Base-by-base conservation (phyloP, 2,113 vertebrate species). In the Crypturellus undulatus region DNA sequence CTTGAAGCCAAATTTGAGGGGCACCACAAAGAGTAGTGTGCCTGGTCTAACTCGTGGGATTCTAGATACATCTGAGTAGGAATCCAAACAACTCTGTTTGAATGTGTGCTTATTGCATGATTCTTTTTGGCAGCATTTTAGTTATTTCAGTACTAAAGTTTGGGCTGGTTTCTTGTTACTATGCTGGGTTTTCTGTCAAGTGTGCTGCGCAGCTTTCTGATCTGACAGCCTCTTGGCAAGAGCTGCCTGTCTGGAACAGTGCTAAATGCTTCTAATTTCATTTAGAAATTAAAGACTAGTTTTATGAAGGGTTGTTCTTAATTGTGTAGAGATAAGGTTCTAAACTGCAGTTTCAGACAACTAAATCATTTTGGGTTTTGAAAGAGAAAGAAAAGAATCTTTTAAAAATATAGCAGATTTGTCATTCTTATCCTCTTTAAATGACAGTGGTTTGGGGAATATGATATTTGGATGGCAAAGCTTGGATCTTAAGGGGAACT, bases 161-260 rank as follows among this genome's bases (percentile, higher is more conserved):
- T 2, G 3, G 24, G 10, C 28, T 92, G 72, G 16, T 81, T 89
- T 94, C 63, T 62, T 81, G 49, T 86, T 58, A 34, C 69, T 90
- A 9, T 15, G 20, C 22, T 54, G 78, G 58, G 18, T 93, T 84
- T 93, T 88, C 92, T 93, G 52, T 95, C 62, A 84, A 93, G 80
- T 51, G n/a, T 59, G 26, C 69, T 69, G 52, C 30, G 65, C 24
- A 43, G 11, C 54, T 12, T 69, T 81, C n/a, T 84, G n/a, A 70
- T 69, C 62, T 92, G 92, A 82, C 87, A 95, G 45, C 43, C n/a
- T 10, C 43, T 93, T 95, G 83, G 87, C 79, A 90, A 60, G 69
- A 65, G 12, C 6, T 62, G 4, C 52, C 92, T 92, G 10, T 47
- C 72, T 90, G 73, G 56, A 93, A 51, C 24, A 60, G 3, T 59